Evolutionary conservation across 2,113 vertebrate genomes (phyloP), one percentile per base, ranked within the genome.

Genomic region (Hiodon tergisus): DNA sequence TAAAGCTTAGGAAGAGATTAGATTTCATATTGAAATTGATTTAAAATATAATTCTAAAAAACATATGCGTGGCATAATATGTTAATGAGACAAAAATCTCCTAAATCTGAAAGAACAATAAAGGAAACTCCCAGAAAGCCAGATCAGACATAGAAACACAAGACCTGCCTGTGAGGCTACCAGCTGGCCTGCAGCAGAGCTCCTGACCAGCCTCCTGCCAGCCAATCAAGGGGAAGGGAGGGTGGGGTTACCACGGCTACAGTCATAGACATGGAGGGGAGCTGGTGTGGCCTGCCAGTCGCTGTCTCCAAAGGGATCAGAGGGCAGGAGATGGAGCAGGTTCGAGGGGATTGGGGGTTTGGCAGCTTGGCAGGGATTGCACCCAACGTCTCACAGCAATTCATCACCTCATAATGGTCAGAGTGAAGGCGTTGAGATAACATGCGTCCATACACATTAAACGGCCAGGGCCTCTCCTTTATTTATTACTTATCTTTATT

Each of bases 131-230:
- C 70, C 57, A 85, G 79, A 76, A n/a, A 81, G 9, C 31, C 54
- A 10, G 9, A 78, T 85, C 69, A 66, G 83, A 84, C 84, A 83
- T 79, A 81, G 77, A 78, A 81, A 86, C 80, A 86, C 78, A 87
- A 84, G 85, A 85, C 84, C 85, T 86, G 85, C 79, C 81, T 81
- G 74, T 81, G 85, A 85, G 78, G 81, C 83, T 81, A 89, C 84
- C 85, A 86, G 90, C 90, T 90, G 91, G 89, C 90, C 90, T 85
- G 89, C 89, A 91, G 91, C 89, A 88, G 83, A 90, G 87, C 87
- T 85, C 70, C 85, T 81, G 84, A 86, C 82, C 84, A 76, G 81
- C 83, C 82, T 76, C 80, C 65, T 62, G 61, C 77, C 75, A 70
- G 53, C 62, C 67, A 11, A 58, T 75, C 31, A 58, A 71, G 77